Evolutionary conservation across 2,888 invertebrate genomes (phyloP), one percentile per base, ranked within the genome.

Genomic region (Theretra japonica): DNA sequence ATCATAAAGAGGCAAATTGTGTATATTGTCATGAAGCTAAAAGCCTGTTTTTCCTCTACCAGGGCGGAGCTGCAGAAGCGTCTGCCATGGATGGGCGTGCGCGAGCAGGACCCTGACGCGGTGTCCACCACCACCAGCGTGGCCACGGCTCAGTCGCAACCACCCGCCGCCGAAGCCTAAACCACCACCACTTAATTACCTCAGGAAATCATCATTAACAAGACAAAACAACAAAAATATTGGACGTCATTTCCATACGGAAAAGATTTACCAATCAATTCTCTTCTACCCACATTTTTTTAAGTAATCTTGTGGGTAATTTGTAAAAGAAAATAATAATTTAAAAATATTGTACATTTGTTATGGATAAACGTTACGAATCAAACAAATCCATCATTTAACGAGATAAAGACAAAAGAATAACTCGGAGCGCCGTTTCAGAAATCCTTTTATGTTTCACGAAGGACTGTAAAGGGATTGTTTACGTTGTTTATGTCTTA

Each of bases 51-150:
- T 41, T 41, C 15, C 15, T 11, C 21, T n/a, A 30, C 7, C 85
- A 97, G 97, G 86, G 93, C 96, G 83, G 98, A 98, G 86, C 92
- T 98, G 72, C 96, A 97, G 83, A 98, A 97, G 84, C 96, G 97
- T 68, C 91, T 98, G 70, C 97, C 97, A 4, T 98, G 97, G 97
- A 86, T 97, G 85, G 96, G 96, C 19, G 96, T 97, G 28, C 96
- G 95, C 17, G 97, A 97, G 81, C 89, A 94, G 7, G 91, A 92
- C 72, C 93, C 93, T 0, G 96, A 97, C 76, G 87, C 95, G 0
- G 93, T 95, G 25, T 96, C 96, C 23, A 95, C 91, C 48, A 89
- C 90, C 60, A 95, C 95, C 65, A 95, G 95, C 80, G 88, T 93
- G 48, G 90, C 82, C 71, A 90, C 92, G 4, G 84, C 90, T 33